phyloP scores from a whole-genome alignment of 2,797 vertebrate species.

The Florisuga fusca region DNA sequence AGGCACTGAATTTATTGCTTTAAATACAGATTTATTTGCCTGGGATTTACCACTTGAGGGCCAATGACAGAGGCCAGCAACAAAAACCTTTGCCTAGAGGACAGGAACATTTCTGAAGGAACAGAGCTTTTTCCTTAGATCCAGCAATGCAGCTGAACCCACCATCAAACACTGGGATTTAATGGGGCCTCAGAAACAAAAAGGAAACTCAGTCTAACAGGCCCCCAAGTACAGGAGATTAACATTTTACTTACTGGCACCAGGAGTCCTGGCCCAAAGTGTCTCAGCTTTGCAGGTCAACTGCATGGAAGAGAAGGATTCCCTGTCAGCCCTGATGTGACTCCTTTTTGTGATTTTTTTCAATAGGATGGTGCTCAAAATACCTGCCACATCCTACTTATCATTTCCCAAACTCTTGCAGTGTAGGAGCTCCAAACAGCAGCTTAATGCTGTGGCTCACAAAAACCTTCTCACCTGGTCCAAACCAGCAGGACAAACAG shows the following conservation, averaged over 20 bases:
- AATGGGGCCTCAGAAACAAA: background rate
- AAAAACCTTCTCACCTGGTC: background rate
- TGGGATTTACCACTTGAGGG: constrained; percentile 8
- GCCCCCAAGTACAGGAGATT: fast-evolving
- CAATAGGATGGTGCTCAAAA: background rate
- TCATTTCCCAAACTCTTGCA: fast-evolving
- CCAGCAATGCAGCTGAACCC: background rate
- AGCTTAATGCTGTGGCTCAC: background rate
- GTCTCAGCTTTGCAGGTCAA: constrained; percentile 23
- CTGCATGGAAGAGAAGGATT: background rate
- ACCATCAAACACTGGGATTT: background rate
- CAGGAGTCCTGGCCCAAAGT: constrained; percentile 1
- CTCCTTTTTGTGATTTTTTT: background rate
- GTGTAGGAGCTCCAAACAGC: background rate
- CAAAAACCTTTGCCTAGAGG: background rate
- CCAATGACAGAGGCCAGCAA: background rate
- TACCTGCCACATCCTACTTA: background rate
- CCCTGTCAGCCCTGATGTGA: background rate
- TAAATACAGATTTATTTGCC: constrained; percentile 43
- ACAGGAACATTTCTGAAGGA: background rate
- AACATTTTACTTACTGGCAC: background rate
- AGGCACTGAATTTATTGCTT: constrained; percentile 44
- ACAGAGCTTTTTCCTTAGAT: background rate
- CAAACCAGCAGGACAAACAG: background rate
- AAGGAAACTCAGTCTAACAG: background rate